Evolutionary conservation across 1,140 invertebrate genomes (phyloP).

Genomic region (Aphidius gifuensis): DNA sequence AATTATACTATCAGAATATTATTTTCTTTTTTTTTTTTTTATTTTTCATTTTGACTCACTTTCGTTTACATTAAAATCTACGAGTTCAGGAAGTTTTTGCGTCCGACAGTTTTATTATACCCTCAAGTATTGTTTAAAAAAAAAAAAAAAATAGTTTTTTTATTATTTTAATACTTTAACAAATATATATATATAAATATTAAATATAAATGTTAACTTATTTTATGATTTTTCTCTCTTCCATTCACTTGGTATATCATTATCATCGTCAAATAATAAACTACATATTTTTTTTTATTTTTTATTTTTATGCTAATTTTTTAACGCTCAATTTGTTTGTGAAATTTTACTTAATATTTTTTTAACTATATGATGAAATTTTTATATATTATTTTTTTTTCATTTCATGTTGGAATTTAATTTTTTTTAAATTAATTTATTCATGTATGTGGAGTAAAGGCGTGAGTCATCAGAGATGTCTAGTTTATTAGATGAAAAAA

Average conservation of each 20-base stretch:
- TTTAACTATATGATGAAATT: no score
- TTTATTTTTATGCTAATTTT: background rate
- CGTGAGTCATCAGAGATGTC: no score
- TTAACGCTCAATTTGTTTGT: no score
- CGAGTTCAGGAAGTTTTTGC: slow-evolving; percentile 21
- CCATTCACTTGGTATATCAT: background rate
- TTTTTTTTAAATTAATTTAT: no score
- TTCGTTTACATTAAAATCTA: slow-evolving; percentile 21
- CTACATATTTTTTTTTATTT: background rate
- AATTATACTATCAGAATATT: background rate
- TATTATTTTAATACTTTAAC: background rate
- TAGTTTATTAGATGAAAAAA: no score
- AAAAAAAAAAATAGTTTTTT: background rate
- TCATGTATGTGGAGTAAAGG: no score
- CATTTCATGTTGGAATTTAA: no score
- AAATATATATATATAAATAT: background rate
- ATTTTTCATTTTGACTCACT: slow-evolving; percentile 2
- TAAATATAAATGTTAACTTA: background rate
- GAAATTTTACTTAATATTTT: no score
- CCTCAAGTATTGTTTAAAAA: background rate
- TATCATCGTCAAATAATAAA: background rate
- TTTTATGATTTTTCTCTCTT: background rate
- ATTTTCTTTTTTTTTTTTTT: background rate
- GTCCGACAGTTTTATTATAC: slow-evolving; percentile 17
- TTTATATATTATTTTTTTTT: no score